Base-by-base conservation (phyloP, 2,113 vertebrate species). In the Pogona vitticeps region DNA sequence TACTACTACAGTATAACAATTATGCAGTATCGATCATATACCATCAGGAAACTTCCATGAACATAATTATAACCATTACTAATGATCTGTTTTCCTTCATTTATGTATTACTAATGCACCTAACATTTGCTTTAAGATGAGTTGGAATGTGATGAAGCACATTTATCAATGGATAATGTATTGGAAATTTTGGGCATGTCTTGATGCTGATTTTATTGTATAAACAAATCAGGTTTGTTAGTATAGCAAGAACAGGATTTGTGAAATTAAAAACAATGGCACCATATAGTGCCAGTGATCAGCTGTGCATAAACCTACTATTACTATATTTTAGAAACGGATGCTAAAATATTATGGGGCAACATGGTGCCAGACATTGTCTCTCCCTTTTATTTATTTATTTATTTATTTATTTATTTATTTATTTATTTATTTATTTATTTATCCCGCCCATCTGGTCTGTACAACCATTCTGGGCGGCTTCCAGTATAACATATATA, bases 31-130 rank as follows among this genome's bases (percentile, higher is more conserved):
- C 83, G 90, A 85, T 52, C 31, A 13, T 23, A 76, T 86, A 76
- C 75, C 31, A 23, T 63, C 46, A 68, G 90, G 63, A 85, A 85
- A 52, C 56, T 90, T 91, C 88, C 3, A 10, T 52, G 84, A 40
- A 71, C 6, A 28, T 3, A 83, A 21, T 21, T 36, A 61, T 7
- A 83, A 75, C 21, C n/a, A n/a, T n/a, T n/a, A n/a, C 10, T 18
- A 42, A 59, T 31, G 28, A 3, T 26, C 36, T 59, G 14, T 59
- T 81, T 63, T 63, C n/a, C 63, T 76, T 26, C 13, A 42, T 6
- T 76, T 76, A 63, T n/a, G n/a, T n/a, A n/a, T n/a, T n/a, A n/a
- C n/a, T n/a, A n/a, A n/a, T n/a, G n/a, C n/a, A n/a, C n/a, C n/a
- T n/a, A n/a, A n/a, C n/a, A n/a, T n/a, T n/a, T n/a, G n/a, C n/a